A percentile compares a stretch with the other conserved stretches of the same genome.
These are phyloP conservation scores for Picathartes gymnocephalus DNA, from an alignment of 2,113 vertebrate species.

Conservation along the genomic window DNA sequence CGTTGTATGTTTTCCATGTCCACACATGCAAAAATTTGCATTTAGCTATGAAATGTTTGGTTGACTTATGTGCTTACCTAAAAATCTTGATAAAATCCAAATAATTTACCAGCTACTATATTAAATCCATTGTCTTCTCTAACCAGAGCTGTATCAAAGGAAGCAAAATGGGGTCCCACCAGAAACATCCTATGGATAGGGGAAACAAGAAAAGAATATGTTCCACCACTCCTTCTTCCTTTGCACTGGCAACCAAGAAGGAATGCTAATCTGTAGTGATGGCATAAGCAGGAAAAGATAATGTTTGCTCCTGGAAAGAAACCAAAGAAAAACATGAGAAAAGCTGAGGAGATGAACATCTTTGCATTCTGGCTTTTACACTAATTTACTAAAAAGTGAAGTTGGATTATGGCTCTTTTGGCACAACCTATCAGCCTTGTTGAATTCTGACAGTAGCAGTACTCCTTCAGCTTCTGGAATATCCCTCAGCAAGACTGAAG, in stretches of 20 bases:
- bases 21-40: neutral
- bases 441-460: neutral
- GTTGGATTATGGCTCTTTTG: neutral
- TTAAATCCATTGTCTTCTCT: neutral
- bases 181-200: neutral
- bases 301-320: neutral
- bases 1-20: neutral
- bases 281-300: neutral
- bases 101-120: neutral
- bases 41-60: neutral
- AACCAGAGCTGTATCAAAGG: neutral
- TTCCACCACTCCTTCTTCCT: neutral
- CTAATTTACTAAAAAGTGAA: neutral
- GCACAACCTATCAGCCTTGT: neutral
- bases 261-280: neutral
- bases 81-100: neutral
- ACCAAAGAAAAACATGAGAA: neutral
- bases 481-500: neutral
- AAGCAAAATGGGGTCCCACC: neutral
- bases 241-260: neutral
- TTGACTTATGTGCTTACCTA: neutral
- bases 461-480: neutral
- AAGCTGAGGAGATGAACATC: neutral
- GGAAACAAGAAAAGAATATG: neutral
- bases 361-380: neutral